These are phyloP conservation scores for Machimus atricapillus DNA, from an alignment of 2,888 invertebrate species.

Conservation along the genomic window DNA sequence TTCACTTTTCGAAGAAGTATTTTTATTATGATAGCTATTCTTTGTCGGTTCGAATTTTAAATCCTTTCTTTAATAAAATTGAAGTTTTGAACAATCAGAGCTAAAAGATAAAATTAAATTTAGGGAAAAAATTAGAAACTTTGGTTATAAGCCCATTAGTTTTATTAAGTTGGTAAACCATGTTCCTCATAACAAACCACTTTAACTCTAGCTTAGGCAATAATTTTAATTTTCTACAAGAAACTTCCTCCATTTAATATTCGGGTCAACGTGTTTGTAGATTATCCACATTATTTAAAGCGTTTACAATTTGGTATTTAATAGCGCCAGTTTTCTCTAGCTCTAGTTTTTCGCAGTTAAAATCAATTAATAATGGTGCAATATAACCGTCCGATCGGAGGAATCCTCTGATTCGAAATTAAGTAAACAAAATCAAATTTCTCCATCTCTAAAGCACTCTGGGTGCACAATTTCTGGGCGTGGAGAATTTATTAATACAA, in stretches of 20 bases:
- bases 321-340: not conserved
- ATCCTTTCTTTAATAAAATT: no score
- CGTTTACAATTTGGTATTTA: not conserved
- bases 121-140: no score
- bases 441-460: not conserved
- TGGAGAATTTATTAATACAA: not conserved
- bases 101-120: no score
- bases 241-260: not conserved
- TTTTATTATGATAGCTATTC: no score
- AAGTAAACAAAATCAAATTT: not conserved
- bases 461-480: not conserved
- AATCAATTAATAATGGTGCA: not conserved
- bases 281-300: not conserved
- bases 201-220: not conserved
- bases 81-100: no score
- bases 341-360: not conserved
- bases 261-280: not conserved
- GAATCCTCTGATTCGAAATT: not conserved
- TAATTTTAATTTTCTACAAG: not conserved
- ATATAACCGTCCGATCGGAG: not conserved
- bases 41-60: no score
- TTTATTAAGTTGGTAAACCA: no score
- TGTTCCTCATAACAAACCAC: no score
- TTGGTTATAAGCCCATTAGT: no score
- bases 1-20: no score